Conservation (phyloP, 2,888 invertebrate genomes). For the Epistrophe eligans region DNA sequence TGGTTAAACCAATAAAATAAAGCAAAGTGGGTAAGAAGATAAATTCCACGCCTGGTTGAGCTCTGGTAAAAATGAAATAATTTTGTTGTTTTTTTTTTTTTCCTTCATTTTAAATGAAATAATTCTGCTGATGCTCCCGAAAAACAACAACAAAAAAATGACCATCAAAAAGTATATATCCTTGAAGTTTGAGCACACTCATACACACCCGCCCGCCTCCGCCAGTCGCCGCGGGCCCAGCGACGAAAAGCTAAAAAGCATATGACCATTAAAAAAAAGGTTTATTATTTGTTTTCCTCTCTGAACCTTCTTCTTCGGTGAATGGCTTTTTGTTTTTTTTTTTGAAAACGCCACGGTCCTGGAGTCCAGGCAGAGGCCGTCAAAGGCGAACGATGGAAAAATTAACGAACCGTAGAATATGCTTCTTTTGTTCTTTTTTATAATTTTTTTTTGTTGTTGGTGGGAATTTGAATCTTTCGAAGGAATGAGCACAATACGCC, state of each 20-base stretch:
- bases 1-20: conserved; percentile 39
- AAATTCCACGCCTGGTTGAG: conserved; percentile 26
- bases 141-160: neutral
- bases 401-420: conserved; percentile 73
- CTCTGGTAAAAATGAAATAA: conserved; percentile 5
- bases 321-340: neutral
- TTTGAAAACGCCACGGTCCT: neutral
- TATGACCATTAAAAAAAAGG: conserved; percentile 65
- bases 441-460: neutral
- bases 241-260: conserved; percentile 44
- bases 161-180: conserved; percentile 26
- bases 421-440: conserved; percentile 62
- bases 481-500: conserved; percentile 36
- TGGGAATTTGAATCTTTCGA: conserved; percentile 42
- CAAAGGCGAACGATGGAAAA: conserved; percentile 35
- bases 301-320: conserved; percentile 8
- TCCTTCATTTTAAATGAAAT: conserved; percentile 25
- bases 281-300: conserved; percentile 58
- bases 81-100: neutral
- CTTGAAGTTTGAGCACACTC: conserved; percentile 16
- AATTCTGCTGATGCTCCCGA: conserved; percentile 7
- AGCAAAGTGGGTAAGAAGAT: conserved; percentile 14
- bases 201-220: neutral
- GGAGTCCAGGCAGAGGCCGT: neutral
- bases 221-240: neutral